These are phyloP conservation scores for Perizoma flavofasciatum DNA, from an alignment of 2,888 invertebrate species.

Conservation along the genomic window DNA sequence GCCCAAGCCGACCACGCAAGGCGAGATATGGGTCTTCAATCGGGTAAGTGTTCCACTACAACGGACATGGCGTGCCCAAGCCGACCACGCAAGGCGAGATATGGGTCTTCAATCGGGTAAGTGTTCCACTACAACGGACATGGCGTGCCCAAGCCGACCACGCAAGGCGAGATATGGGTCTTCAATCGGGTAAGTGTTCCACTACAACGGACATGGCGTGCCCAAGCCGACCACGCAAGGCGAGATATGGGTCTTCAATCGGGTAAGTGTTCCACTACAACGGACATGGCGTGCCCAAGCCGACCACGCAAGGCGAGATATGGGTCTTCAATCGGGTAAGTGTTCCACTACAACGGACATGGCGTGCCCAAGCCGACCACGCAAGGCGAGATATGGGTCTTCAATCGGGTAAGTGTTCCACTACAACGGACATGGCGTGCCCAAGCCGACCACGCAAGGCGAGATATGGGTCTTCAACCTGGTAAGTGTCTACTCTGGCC, in stretches of 20 bases:
- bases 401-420: conserved; percentile 92
- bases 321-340: conserved; percentile 99
- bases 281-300: conserved; percentile 94
- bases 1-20: conserved; percentile 98
- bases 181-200: conserved; percentile 93
- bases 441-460: conserved; percentile 98
- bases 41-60: conserved; percentile 97
- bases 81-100: conserved; percentile 99
- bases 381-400: conserved; percentile 99
- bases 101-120: conserved; percentile 99
- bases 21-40: conserved; percentile 99
- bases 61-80: conserved; percentile 99
- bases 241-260: conserved; percentile 99
- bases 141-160: conserved; percentile 98
- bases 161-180: conserved; percentile 99
- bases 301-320: conserved; percentile 98
- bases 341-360: no score
- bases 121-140: conserved; percentile 99
- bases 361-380: conserved; percentile 99
- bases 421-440: conserved; percentile 87
- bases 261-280: conserved; percentile 81
- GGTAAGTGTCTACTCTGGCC: no score
- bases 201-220: conserved; percentile 85
- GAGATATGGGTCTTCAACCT: conserved; percentile 99
- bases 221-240: conserved; percentile 99